A percentile compares a stretch with the other conserved stretches of the same genome.
phyloP scores from a whole-genome alignment of 1,140 invertebrate genomes.

The Brachionus sp. region DNA sequence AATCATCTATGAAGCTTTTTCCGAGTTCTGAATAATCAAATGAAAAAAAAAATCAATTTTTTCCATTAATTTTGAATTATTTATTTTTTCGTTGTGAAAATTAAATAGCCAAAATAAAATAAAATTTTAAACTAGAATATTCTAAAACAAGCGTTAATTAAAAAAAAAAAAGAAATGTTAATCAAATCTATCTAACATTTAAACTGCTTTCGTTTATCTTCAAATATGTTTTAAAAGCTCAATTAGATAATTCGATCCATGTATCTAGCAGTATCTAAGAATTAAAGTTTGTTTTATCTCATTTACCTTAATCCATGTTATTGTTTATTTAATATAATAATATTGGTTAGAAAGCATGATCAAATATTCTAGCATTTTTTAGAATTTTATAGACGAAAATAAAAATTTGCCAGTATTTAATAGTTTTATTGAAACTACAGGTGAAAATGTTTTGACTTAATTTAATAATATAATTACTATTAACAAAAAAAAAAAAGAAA shows the following conservation, averaged over 20 bases:
- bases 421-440: slow-evolving; percentile 12
- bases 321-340: neutral
- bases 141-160: neutral
- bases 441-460: neutral
- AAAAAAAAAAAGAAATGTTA: neutral
- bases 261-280: neutral
- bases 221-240: neutral
- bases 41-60: too few relatives aligned
- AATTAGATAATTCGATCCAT: neutral
- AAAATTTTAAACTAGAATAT: neutral
- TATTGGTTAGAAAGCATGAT: neutral
- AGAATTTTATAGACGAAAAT: neutral
- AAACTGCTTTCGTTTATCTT: neutral
- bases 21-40: too few relatives aligned
- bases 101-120: too few relatives aligned
- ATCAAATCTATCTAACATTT: neutral
- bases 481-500: neutral
- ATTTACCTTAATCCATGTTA: neutral
- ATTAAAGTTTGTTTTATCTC: neutral
- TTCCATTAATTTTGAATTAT: too few relatives aligned
- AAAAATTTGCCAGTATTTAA: neutral
- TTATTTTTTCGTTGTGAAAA: too few relatives aligned
- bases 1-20: too few relatives aligned
- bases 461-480: neutral
- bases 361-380: neutral